Evolutionary conservation across 2,113 vertebrate species (phyloP), one percentile per base, ranked within the genome.

Genomic region (rat (Rattus norvegicus)): DNA sequence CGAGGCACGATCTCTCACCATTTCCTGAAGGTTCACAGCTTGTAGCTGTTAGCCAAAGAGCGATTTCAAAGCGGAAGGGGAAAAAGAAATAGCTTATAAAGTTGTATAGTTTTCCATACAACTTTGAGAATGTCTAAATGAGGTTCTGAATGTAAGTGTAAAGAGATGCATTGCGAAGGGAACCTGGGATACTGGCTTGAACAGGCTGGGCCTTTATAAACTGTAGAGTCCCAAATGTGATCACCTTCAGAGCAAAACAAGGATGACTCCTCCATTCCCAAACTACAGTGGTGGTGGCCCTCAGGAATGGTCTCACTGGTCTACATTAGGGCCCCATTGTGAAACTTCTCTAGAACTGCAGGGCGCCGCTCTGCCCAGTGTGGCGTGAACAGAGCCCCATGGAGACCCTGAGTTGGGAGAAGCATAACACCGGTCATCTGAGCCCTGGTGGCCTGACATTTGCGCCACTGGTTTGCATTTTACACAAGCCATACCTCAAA

Each of bases 281-380:
- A 19, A 28, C 63, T 10, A 14, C 17, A 39, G 59, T 47, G 10
- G 33, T n/a, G 70, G 81, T 56, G 3, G 67, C 47, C 12, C 30
- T 2, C 0, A 43, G 72, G 22, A 49, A 52, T 47, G 63, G 49
- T 1, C 2, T 0, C 14, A 0, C 22, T 7, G 0, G 0, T 7
- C 36, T 36, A 39, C 7, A n/a, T 59, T 36, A 39, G 54, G 77
- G 54, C 1, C 22, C 36, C 36, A 28, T 7, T 6, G 7, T 39
- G n/a, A 85, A 24, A 47, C 33, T 0, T 2, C 20, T 16, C 69
- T 26, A 20, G 79, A 59, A 19, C 22, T 0, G 5, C 56, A 8
- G 0, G 3, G 11, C 3, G 10, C 47, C 0, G 26, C 76, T 20
- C 65, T 5, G n/a, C 19, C 65, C 47, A 10, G 47, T 7, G 11